Percentiles rank a stretch among this genome's conserved stretches.
These are phyloP conservation scores for Coenonympha arcania DNA, from an alignment of 2,888 invertebrate genomes.

Conservation along the genomic window DNA sequence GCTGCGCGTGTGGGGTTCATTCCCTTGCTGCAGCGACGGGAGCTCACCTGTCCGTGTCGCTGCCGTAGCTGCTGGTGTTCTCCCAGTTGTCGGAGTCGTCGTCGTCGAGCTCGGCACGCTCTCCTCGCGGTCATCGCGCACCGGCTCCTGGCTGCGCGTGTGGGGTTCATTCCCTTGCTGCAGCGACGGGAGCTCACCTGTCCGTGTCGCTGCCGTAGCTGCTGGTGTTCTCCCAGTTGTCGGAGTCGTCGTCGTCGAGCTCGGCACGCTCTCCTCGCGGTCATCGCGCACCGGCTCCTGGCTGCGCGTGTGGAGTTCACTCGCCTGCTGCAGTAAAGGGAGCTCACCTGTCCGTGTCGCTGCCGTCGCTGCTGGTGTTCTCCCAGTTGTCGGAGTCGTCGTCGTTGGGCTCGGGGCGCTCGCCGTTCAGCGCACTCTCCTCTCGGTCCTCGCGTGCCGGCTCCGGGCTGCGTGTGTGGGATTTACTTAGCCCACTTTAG, in stretches of 20 bases:
- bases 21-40: too few relatives aligned
- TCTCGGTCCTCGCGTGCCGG: conserved; percentile 60
- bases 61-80: conserved; percentile 69
- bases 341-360: conserved; percentile 65
- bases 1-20: conserved; percentile 34
- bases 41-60: conserved; percentile 62
- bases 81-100: too few relatives aligned
- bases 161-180: too few relatives aligned
- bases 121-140: too few relatives aligned
- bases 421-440: conserved; percentile 56
- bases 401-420: conserved; percentile 46
- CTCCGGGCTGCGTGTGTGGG: conserved; percentile 51
- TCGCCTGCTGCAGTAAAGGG: too few relatives aligned
- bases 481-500: conserved; percentile 19
- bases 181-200: too few relatives aligned
- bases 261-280: conserved; percentile 54
- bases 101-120: too few relatives aligned
- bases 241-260: conserved; percentile 61
- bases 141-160: too few relatives aligned
- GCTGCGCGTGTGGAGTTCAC: too few relatives aligned
- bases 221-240: conserved; percentile 72
- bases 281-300: conserved; percentile 63
- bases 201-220: conserved; percentile 70
- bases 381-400: conserved; percentile 72
- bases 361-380: conserved; percentile 70